Conservation (phyloP, 2,797 vertebrate species). For the Chromobotia macracanthus region DNA sequence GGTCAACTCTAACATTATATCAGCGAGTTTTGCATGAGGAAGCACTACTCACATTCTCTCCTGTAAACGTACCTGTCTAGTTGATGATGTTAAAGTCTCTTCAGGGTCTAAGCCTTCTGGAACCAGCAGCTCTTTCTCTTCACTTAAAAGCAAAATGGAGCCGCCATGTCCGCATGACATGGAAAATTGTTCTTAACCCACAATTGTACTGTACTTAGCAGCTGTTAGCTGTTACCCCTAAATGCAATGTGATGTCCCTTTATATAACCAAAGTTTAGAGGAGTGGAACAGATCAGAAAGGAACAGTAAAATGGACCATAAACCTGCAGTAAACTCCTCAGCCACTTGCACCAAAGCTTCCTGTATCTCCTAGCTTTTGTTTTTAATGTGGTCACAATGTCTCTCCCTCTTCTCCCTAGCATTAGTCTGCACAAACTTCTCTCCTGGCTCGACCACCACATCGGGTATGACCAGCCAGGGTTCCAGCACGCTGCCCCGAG, state of each 20-base stretch:
- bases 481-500: slow-evolving; percentile 87
- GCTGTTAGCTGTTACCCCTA: slow-evolving; percentile 3
- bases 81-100: too few species aligned
- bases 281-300: slow-evolving; percentile 5
- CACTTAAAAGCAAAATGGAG: neutral
- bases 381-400: neutral
- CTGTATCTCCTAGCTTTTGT: neutral
- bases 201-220: slow-evolving; percentile 18
- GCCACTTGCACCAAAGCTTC: neutral
- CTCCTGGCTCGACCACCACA: slow-evolving; percentile 83
- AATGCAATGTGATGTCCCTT: slow-evolving; percentile 10
- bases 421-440: slow-evolving; percentile 89
- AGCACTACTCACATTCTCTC: too few species aligned
- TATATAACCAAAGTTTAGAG: slow-evolving; percentile 24
- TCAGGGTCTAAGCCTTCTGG: neutral
- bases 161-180: too few species aligned
- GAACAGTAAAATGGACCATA: slow-evolving; percentile 16
- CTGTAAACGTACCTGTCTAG: too few species aligned
- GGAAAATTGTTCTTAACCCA: slow-evolving; percentile 11
- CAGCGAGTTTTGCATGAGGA: too few species aligned
- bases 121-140: neutral
- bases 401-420: slow-evolving; percentile 71
- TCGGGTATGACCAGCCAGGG: slow-evolving; percentile 88
- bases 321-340: slow-evolving; percentile 10
- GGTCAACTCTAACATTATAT: too few species aligned